These are phyloP conservation scores for Formicarius rufipectus DNA, from an alignment of 2,113 vertebrate species.

Conservation along the genomic window DNA sequence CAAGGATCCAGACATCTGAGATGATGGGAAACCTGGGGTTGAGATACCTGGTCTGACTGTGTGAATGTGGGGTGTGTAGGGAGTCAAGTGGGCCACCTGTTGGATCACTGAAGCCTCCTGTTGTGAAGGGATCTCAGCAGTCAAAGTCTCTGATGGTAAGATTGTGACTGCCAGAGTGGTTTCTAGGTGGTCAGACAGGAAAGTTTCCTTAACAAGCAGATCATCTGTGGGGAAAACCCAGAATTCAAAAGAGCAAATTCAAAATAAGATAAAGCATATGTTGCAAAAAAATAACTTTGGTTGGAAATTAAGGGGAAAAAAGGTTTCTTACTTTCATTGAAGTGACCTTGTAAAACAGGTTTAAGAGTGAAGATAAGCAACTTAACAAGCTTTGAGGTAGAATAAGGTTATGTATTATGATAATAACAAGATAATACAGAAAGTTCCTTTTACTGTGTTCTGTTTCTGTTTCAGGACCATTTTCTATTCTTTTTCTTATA, in stretches of 20 bases:
- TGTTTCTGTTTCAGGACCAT: neutral
- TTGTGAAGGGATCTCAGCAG: neutral
- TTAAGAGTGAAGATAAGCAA: neutral
- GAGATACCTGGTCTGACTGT: neutral
- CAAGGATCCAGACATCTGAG: neutral
- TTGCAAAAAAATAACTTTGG: neutral
- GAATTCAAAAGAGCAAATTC: neutral
- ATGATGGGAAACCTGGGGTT: neutral
- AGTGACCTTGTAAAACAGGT: neutral
- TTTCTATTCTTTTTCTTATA: neutral
- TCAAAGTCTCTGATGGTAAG: neutral
- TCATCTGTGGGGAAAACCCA: neutral
- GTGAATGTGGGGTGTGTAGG: neutral
- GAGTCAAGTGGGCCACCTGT: neutral
- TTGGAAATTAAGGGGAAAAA: neutral
- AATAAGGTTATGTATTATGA: neutral
- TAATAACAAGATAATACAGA: neutral
- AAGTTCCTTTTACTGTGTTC: neutral
- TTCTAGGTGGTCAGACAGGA: neutral
- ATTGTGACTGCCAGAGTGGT: neutral
- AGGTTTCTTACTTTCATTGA: neutral
- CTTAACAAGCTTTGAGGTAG: neutral
- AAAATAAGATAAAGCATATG: neutral
- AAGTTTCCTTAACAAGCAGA: neutral
- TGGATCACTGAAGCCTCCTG: neutral